phyloP scores from a whole-genome alignment of 2,888 invertebrate genomes.

The Synergus laeviventris region DNA sequence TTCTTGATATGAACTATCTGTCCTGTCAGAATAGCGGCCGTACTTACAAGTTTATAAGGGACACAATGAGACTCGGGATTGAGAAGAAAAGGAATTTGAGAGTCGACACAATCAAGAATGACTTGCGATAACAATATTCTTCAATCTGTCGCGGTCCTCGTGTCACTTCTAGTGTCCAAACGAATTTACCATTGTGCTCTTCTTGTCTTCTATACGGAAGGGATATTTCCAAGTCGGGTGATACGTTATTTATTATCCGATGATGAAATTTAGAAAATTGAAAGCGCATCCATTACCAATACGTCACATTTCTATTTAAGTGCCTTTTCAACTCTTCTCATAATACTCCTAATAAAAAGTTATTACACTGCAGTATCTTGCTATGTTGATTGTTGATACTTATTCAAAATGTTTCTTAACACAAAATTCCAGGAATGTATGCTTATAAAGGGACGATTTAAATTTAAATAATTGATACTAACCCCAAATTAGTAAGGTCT shows the following conservation, averaged over 20 bases:
- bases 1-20: slow-evolving; percentile 54
- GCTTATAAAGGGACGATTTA: too few relatives aligned
- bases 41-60: slow-evolving; percentile 47
- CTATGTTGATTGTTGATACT: too few relatives aligned
- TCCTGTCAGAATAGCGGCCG: slow-evolving; percentile 52
- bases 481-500: slow-evolving; percentile 19
- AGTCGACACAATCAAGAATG: slow-evolving; percentile 57
- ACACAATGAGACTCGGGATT: slow-evolving; percentile 46
- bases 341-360: background rate
- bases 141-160: slow-evolving; percentile 58
- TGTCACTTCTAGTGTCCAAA: slow-evolving; percentile 60
- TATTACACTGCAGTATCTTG: background rate
- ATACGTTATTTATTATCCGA: slow-evolving; percentile 31
- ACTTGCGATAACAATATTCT: slow-evolving; percentile 56
- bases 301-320: slow-evolving; percentile 14
- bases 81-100: slow-evolving; percentile 51
- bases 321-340: slow-evolving; percentile 3
- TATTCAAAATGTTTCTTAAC: too few relatives aligned
- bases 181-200: slow-evolving; percentile 48
- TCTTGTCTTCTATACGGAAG: slow-evolving; percentile 21
- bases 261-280: slow-evolving; percentile 30
- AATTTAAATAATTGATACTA: background rate
- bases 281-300: slow-evolving; percentile 15
- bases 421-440: too few relatives aligned
- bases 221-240: slow-evolving; percentile 15